Percentiles rank a stretch among this genome's conserved stretches.
These are phyloP conservation scores for Chanos chanos DNA, from an alignment of 2,797 vertebrate genomes.

Conservation along the genomic window DNA sequence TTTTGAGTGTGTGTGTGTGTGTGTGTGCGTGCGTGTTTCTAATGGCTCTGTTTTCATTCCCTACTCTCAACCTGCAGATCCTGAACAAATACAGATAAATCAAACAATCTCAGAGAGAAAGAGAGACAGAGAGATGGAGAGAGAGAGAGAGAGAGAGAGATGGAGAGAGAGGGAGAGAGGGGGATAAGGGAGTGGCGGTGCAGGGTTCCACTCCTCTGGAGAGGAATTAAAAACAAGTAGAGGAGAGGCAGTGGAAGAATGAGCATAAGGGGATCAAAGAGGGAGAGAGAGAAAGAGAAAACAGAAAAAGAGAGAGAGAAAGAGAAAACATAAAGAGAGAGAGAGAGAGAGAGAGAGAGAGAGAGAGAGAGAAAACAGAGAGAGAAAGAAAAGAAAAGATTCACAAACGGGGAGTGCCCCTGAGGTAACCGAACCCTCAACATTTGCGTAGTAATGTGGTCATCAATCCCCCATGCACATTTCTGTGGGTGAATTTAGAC, in stretches of 20 bases:
- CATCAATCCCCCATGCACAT: too few species aligned
- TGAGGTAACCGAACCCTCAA: too few species aligned
- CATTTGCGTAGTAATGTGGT: too few species aligned
- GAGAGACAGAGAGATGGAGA: neutral
- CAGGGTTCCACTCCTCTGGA: slow-evolving; percentile 43
- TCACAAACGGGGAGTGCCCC: too few species aligned
- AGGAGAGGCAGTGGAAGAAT: neutral
- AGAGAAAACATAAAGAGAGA: neutral
- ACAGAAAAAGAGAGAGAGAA: neutral
- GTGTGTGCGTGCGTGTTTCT: neutral
- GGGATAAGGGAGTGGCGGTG: neutral
- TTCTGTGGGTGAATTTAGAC: too few species aligned
- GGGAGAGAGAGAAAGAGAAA: neutral
- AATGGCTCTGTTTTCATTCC: slow-evolving; percentile 48
- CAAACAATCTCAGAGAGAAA: slow-evolving; percentile 43
- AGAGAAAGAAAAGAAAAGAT: too few species aligned
- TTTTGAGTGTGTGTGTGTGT: neutral
- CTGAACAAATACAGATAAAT: slow-evolving; percentile 66
- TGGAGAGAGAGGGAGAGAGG: neutral
- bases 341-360: slow-evolving; percentile 11
- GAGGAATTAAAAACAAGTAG: slow-evolving; percentile 49
- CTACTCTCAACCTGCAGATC: slow-evolving; percentile 50
- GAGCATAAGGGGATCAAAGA: slow-evolving; percentile 10
- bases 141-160: neutral
- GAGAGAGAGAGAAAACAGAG: neutral